These are phyloP conservation scores for Myrmecobius fasciatus DNA, from an alignment of 2,113 vertebrate species.

Conservation along the genomic window DNA sequence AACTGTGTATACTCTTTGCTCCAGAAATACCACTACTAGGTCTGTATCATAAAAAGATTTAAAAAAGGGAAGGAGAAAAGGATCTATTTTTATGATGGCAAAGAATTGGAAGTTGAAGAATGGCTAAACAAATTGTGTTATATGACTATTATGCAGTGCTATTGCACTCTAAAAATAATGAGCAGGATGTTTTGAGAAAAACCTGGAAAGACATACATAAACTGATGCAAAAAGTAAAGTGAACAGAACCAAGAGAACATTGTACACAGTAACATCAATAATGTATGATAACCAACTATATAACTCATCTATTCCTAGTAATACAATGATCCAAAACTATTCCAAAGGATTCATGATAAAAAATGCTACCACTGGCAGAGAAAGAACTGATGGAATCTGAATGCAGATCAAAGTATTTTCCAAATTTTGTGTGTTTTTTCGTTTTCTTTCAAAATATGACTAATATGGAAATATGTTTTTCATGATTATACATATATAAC, in stretches of 20 bases:
- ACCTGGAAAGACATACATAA: not conserved
- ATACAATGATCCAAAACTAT: not conserved
- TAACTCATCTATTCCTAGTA: not conserved
- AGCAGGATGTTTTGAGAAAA: not conserved
- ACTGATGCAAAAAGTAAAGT: not conserved
- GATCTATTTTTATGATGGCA: no score
- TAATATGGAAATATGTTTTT: no score
- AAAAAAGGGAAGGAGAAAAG: no score
- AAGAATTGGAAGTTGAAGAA: no score
- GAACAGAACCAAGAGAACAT: not conserved
- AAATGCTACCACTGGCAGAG: not conserved
- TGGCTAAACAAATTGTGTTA: no score
- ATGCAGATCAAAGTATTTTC: not conserved
- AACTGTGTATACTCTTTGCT: no score
- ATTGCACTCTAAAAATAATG: not conserved
- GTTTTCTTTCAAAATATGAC: not conserved
- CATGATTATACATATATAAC: no score
- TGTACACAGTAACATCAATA: not conserved
- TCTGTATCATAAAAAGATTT: no score
- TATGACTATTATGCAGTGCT: no score
- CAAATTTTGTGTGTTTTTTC: not conserved
- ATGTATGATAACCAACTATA: not conserved
- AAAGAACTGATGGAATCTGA: not conserved
- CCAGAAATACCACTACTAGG: no score
- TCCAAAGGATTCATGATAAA: not conserved